Evolutionary conservation across 2,888 invertebrate species (phyloP).

Genomic region (Apoda limacodes): DNA sequence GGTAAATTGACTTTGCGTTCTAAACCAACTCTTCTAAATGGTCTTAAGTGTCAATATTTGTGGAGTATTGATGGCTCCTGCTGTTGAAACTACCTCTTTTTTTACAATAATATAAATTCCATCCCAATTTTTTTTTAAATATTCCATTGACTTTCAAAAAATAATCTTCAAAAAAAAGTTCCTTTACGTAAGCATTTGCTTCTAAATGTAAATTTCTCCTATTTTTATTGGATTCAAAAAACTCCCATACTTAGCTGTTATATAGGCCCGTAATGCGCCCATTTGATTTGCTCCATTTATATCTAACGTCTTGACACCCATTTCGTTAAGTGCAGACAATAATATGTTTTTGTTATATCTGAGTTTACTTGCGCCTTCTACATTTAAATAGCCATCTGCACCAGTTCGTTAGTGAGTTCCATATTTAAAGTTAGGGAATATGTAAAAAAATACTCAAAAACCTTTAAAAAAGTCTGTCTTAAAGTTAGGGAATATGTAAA

Average conservation of each 20-base stretch:
- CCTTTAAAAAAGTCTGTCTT: too few species aligned
- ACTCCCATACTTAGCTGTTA: constrained; percentile 55
- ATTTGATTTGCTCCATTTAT: constrained; percentile 34
- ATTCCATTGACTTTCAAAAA: too few species aligned
- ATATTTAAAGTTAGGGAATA: too few species aligned
- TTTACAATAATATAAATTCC: constrained; percentile 31
- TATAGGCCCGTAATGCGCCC: constrained; percentile 57
- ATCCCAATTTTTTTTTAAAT: constrained; percentile 33
- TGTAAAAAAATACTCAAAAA: too few species aligned
- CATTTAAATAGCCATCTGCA: constrained; percentile 27
- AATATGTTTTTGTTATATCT: too few species aligned
- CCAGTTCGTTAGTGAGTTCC: too few species aligned
- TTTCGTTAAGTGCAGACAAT: too few species aligned
- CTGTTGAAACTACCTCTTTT: constrained; percentile 61
- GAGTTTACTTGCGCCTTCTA: constrained; percentile 40
- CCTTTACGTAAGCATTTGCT: constrained; percentile 61
- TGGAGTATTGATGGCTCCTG: constrained; percentile 58
- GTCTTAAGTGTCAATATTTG: constrained; percentile 53
- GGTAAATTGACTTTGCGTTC: constrained; percentile 36
- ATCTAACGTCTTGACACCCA: constrained; percentile 32
- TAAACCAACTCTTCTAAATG: constrained; percentile 40
- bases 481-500: too few species aligned
- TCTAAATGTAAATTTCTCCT: constrained; percentile 42
- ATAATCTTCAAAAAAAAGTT: constrained; percentile 54
- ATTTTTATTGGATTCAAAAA: constrained; percentile 33